Evolutionary conservation across 2,113 vertebrate species (phyloP).

Genomic region (Alectura lathami): DNA sequence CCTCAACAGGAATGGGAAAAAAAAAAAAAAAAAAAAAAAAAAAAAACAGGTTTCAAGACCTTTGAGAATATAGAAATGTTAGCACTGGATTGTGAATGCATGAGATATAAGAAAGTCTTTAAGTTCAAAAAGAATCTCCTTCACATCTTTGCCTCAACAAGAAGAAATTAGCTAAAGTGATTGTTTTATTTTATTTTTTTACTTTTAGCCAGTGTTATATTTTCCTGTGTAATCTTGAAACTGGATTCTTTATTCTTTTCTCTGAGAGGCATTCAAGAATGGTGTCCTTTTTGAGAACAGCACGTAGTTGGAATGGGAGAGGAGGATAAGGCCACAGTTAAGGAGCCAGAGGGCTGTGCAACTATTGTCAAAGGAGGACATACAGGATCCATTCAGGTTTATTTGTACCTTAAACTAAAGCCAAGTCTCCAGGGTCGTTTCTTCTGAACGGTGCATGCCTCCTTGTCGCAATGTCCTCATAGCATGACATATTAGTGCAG

Average conservation of each 20-base stretch:
- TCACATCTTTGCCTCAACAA: background rate
- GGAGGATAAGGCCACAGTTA: rapidly evolving
- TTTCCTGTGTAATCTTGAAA: background rate
- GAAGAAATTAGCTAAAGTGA: background rate
- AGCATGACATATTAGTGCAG: background rate
- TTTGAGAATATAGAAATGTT: background rate
- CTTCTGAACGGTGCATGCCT: background rate
- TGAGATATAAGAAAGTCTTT: background rate
- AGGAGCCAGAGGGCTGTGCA: rapidly evolving
- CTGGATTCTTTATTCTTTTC: too few species aligned
- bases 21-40: too few species aligned
- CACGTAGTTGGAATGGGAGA: background rate
- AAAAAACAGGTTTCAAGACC: background rate
- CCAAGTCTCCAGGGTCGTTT: background rate
- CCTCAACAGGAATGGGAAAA: background rate
- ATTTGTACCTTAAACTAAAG: background rate
- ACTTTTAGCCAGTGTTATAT: background rate
- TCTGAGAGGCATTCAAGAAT: too few species aligned
- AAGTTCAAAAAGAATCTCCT: background rate
- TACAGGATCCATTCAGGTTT: background rate
- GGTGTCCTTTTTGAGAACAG: background rate
- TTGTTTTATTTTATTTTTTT: background rate
- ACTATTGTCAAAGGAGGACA: background rate
- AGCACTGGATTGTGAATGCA: background rate
- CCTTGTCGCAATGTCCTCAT: background rate